These are phyloP conservation scores for Camponotus floridanus DNA, from an alignment of 1,140 invertebrate genomes.

Conservation along the genomic window DNA sequence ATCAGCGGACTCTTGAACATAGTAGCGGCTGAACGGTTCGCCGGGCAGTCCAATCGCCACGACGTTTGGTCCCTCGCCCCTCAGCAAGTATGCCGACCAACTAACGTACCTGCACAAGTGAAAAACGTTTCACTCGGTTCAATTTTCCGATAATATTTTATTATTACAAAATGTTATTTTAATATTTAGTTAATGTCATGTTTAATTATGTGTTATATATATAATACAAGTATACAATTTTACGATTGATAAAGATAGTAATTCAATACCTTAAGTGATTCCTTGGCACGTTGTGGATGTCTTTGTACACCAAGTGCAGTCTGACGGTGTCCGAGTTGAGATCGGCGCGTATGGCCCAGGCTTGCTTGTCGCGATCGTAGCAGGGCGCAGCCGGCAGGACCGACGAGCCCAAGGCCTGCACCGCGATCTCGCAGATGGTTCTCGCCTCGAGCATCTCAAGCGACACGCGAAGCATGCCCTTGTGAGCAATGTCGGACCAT, in stretches of 20 bases:
- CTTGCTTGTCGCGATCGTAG: constrained; percentile 94
- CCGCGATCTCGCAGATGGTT: constrained; percentile 90
- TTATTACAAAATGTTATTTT: constrained; percentile 1
- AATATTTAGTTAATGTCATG: background rate
- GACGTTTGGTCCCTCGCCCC: constrained; percentile 86
- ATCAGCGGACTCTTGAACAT: constrained; percentile 93
- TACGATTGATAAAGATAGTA: background rate
- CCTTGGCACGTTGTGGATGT: constrained; percentile 94
- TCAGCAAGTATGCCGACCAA: constrained; percentile 92
- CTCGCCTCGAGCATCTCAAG: constrained; percentile 93
- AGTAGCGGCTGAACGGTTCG: constrained; percentile 93
- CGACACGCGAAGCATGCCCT: constrained; percentile 89
- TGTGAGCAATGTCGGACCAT: constrained; percentile 88
- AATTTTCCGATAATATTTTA: background rate
- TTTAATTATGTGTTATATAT: background rate
- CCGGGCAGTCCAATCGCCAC: constrained; percentile 90
- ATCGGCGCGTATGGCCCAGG: constrained; percentile 93
- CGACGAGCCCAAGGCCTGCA: constrained; percentile 83
- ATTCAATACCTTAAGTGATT: constrained; percentile 90
- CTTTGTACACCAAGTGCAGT: constrained; percentile 93
- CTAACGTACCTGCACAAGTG: constrained; percentile 89
- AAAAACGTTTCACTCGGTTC: background rate
- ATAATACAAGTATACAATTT: background rate
- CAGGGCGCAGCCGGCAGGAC: constrained; percentile 89
- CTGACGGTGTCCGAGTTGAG: constrained; percentile 92